These are phyloP conservation scores for Syngnathus acus DNA, from an alignment of 2,797 vertebrate genomes.

Conservation along the genomic window DNA sequence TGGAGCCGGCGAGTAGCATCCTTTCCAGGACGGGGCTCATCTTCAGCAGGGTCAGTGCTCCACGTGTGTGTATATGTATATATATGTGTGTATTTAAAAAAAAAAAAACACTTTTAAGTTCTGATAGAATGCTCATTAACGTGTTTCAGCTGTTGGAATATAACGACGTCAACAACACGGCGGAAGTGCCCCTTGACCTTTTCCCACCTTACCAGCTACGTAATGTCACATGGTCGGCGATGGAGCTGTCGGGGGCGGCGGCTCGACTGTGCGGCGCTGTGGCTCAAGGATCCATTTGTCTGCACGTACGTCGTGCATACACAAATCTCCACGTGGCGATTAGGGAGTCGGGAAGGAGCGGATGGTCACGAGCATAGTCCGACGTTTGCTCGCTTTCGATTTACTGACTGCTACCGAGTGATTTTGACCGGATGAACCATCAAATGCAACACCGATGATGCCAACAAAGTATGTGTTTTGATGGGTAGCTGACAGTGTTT, in stretches of 20 bases:
- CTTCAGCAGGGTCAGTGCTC: slow-evolving; percentile 73
- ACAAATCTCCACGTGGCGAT: not conserved
- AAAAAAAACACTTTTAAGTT: not conserved
- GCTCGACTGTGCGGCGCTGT: slow-evolving; percentile 62
- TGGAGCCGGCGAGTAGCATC: slow-evolving; percentile 74
- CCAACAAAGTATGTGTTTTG: not conserved
- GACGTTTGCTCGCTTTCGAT: no score
- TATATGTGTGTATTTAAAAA: not conserved
- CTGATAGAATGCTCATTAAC: no score
- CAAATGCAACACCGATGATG: no score
- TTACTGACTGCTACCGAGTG: no score
- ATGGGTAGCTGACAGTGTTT: slow-evolving; percentile 76
- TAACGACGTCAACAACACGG: slow-evolving; percentile 57
- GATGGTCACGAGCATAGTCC: no score
- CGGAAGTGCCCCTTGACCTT: slow-evolving; percentile 33
- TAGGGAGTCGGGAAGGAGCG: no score
- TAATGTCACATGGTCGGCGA: slow-evolving; percentile 71
- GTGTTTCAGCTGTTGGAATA: slow-evolving; percentile 83
- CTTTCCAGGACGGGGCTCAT: slow-evolving; percentile 68
- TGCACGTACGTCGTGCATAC: slow-evolving; percentile 58
- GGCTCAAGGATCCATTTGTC: slow-evolving; percentile 67
- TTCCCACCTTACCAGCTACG: slow-evolving; percentile 75
- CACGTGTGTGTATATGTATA: not conserved
- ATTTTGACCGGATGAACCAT: no score
- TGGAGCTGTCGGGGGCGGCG: slow-evolving; percentile 42